A percentile compares a stretch with the other conserved stretches of the same genome.
phyloP scores from a whole-genome alignment of 1,140 invertebrate species.

The Andricus grossulariae region DNA sequence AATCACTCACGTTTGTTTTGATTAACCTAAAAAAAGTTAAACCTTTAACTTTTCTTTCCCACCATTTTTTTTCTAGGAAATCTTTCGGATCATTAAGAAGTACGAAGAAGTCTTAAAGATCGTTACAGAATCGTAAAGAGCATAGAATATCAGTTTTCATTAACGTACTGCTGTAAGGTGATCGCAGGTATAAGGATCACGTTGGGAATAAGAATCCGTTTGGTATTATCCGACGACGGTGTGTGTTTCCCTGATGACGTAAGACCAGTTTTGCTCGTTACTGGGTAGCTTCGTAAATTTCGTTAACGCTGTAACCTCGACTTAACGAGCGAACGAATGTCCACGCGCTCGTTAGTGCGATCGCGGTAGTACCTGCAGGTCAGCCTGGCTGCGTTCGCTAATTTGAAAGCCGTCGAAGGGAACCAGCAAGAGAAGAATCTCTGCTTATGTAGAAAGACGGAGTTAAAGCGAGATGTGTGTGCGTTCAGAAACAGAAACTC shows the following conservation, averaged over 20 bases:
- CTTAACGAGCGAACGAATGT: conserved; percentile 65
- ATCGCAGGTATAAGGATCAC: background rate
- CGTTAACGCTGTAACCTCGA: conserved; percentile 60
- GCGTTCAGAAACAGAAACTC: conserved; percentile 52
- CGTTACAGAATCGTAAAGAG: conserved; percentile 21
- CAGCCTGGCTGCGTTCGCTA: conserved; percentile 50
- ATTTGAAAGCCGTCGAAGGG: conserved; percentile 54
- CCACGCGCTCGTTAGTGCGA: conserved; percentile 63
- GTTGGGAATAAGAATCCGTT: background rate
- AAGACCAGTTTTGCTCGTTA: conserved; percentile 61
- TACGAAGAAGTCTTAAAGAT: background rate
- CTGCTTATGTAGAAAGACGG: conserved; percentile 35
- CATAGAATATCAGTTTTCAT: conserved; percentile 33
- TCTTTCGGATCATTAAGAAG: background rate
- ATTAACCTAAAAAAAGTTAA: background rate
- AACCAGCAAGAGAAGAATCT: conserved; percentile 49
- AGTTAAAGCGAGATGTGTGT: background rate
- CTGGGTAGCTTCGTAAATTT: conserved; percentile 64
- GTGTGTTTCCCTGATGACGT: conserved; percentile 52
- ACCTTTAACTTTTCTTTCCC: background rate
- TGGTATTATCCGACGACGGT: conserved; percentile 44
- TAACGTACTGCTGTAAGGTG: background rate
- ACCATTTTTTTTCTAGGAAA: background rate
- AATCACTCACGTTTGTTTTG: background rate
- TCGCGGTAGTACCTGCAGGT: conserved; percentile 53